Evolutionary conservation across 2,888 invertebrate species (phyloP).

Genomic region (Trachelus iudaicus): DNA sequence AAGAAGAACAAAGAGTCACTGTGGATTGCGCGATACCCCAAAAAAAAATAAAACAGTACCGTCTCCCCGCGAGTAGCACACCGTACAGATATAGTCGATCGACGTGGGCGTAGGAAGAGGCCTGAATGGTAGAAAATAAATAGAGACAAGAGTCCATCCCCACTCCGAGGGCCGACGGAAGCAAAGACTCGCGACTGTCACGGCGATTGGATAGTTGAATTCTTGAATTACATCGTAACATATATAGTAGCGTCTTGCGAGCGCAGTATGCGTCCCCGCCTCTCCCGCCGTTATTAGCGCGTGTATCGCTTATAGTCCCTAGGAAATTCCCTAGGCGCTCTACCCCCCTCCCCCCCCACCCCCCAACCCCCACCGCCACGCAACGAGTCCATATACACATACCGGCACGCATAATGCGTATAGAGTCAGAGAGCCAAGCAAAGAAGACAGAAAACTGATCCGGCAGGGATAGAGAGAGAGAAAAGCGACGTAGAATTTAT

Average conservation of each 20-base stretch:
- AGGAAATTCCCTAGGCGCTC: neutral
- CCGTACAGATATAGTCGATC: conserved; percentile 3
- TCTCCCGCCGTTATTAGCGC: neutral
- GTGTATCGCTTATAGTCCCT: neutral
- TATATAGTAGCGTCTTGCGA: conserved; percentile 41
- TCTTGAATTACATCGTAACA: conserved; percentile 48
- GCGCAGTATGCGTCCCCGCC: conserved; percentile 1
- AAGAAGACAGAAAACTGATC: conserved; percentile 8
- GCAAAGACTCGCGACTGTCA: neutral
- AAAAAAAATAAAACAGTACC: neutral
- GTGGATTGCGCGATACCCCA: neutral
- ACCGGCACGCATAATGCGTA: neutral
- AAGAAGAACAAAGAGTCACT: neutral
- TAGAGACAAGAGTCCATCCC: conserved; percentile 1
- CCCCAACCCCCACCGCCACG: conserved; percentile 20
- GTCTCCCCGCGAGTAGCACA: neutral
- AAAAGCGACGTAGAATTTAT: conserved; percentile 41
- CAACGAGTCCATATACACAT: neutral
- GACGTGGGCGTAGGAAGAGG: conserved; percentile 5
- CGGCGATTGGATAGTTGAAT: conserved; percentile 38
- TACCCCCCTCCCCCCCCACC: neutral
- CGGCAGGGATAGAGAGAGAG: conserved; percentile 19
- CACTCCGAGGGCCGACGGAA: neutral
- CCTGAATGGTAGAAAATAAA: conserved; percentile 4
- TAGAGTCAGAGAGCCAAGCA: conserved; percentile 20